phyloP scores from a whole-genome alignment of 2,888 invertebrate genomes.

The Coelogynopora nodosa region DNA sequence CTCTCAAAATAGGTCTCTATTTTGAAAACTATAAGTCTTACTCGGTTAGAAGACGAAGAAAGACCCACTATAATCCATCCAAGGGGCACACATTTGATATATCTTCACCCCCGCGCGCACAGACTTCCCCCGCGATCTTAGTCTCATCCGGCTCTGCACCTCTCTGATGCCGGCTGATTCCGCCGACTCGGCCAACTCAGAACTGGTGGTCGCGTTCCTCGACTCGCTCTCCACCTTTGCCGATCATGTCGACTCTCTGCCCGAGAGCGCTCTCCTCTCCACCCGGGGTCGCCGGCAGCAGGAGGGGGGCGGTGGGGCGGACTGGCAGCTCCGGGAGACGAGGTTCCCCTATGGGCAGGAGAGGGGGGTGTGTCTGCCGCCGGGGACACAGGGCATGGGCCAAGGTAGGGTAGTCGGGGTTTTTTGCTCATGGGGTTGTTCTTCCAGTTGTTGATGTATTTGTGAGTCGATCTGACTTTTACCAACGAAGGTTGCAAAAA shows the following conservation, averaged over 20 bases:
- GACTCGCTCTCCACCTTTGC: neutral
- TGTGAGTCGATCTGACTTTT: too few relatives aligned
- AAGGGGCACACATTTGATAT: too few relatives aligned
- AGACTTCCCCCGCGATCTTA: neutral
- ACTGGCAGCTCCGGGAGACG: neutral
- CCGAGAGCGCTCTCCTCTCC: neutral
- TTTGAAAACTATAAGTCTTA: too few relatives aligned
- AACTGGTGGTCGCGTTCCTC: neutral
- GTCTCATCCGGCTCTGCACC: neutral
- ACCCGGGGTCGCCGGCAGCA: neutral
- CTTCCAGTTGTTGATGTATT: too few relatives aligned
- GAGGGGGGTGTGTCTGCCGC: neutral
- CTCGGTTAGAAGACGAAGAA: too few relatives aligned
- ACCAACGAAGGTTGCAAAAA: too few relatives aligned
- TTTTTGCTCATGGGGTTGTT: too few relatives aligned
- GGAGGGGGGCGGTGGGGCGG: neutral
- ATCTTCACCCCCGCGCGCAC: too few relatives aligned
- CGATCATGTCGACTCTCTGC: neutral
- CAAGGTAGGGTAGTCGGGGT: too few relatives aligned
- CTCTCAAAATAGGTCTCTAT: too few relatives aligned
- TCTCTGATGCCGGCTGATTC: neutral
- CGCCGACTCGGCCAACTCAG: neutral
- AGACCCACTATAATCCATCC: too few relatives aligned
- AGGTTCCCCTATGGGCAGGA: neutral
- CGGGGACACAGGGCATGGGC: neutral